These are phyloP conservation scores for Lacerta viridis DNA, from an alignment of 2,797 vertebrate genomes.

Conservation along the genomic window DNA sequence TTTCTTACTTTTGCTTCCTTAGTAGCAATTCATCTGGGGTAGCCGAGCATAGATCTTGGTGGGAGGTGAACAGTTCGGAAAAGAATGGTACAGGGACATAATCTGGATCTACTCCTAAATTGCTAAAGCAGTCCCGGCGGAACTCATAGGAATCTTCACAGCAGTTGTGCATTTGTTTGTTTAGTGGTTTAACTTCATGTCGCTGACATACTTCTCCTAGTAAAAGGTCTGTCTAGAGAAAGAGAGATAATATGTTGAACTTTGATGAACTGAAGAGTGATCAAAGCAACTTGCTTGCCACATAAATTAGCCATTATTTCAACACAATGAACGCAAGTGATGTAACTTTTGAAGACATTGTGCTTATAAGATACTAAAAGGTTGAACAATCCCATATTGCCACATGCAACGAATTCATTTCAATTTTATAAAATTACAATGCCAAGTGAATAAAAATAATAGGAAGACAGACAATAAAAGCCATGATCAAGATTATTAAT, in stretches of 20 bases:
- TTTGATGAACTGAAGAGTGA: background rate
- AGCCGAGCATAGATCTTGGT: constrained; percentile 56
- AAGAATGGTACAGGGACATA: constrained; percentile 48
- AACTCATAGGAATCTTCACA: constrained; percentile 64
- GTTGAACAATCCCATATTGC: background rate
- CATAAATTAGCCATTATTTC: background rate
- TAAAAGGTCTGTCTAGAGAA: constrained; percentile 63
- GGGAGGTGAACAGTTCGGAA: constrained; percentile 52
- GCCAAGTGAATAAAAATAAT: background rate
- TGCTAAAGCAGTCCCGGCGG: constrained; percentile 63
- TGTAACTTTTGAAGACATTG: background rate
- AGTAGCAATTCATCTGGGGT: constrained; percentile 44
- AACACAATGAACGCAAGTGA: background rate
- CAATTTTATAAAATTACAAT: background rate
- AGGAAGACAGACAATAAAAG: background rate
- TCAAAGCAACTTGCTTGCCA: background rate
- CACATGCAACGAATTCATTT: background rate
- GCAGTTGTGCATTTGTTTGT: constrained; percentile 61
- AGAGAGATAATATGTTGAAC: background rate
- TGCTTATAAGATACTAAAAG: background rate
- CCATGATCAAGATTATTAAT: background rate
- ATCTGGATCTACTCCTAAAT: constrained; percentile 44
- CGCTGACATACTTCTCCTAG: constrained; percentile 70
- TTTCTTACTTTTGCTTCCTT: constrained; percentile 72
- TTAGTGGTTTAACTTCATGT: constrained; percentile 55